Evolutionary conservation across 2,888 invertebrate species (phyloP), one percentile per base, ranked within the genome.

Genomic region (Microctonus hyperodae): DNA sequence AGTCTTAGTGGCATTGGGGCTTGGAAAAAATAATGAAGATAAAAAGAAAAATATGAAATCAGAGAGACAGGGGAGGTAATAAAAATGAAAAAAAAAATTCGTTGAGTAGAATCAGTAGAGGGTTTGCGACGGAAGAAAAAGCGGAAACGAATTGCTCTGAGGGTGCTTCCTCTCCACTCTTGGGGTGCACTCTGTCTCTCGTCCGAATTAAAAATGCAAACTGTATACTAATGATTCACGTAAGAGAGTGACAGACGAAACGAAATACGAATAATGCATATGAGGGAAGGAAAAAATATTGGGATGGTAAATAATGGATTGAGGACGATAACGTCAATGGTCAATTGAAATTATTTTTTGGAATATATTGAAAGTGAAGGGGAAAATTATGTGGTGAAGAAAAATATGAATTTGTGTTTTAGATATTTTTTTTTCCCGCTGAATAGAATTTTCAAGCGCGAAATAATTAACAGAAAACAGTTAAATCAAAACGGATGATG

Each of bases 201-300:
- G 70, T 66, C 61, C 70, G 70, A 72, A 77, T 75, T 75, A 76
- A 76, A 77, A 74, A 75, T 73, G 72, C 73, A 74, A 75, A 75
- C 66, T 73, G 22, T 70, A 72, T 69, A 51, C 31, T 69, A 48
- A 57, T 23, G 55, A 37, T 60, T 65, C 37, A 48, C 55, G 63
- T 60, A 67, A 48, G 61, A 68, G 62, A 44, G 1, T n/a, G 20
- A 44, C 44, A 44, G 44, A 28, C 28, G 28, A 28, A 28, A 44
- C 16, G 6, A 7, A 44, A 44, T 44, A 1, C 16, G n/a, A 28
- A 7, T 28, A 28, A 7, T 16, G 44, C 16, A 9, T 4, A 16
- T n/a, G 16, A n/a, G 1, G 6, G 7, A 16, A 16, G 7, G 44
- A 5, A 44, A 37, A 44, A 6, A 44, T 5, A 28, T n/a, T 64